Conservation (phyloP, 2,113 vertebrate species). For the Microcebus ravelobensis region DNA sequence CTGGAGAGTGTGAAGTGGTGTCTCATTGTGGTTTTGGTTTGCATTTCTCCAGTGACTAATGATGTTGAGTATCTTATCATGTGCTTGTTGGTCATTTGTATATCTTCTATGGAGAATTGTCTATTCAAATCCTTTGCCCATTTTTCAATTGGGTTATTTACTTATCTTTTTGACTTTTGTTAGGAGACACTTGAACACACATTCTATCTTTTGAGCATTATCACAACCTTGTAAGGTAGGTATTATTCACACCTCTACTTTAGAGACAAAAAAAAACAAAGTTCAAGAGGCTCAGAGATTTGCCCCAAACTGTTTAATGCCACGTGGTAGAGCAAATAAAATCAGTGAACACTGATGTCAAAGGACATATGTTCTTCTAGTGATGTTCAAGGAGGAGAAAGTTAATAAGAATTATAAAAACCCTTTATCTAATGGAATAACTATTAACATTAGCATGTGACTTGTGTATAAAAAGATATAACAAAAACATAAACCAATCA, state of each 20-base stretch:
- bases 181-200: background rate
- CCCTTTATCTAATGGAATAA: background rate
- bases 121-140: background rate
- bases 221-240: background rate
- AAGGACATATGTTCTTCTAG: background rate
- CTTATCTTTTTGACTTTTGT: background rate
- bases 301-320: background rate
- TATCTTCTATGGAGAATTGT: background rate
- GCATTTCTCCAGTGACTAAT: background rate
- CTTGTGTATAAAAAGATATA: background rate
- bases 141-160: background rate
- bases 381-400: background rate
- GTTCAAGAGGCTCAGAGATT: background rate
- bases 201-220: background rate
- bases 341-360: background rate
- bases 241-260: background rate
- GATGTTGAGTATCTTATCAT: background rate
- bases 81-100: background rate
- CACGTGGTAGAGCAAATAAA: background rate
- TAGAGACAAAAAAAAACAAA: background rate
- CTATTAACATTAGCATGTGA: background rate
- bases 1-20: background rate
- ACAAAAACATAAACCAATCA: background rate
- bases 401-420: background rate
- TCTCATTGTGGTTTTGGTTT: background rate